These are phyloP conservation scores for Myopa tessellatipennis DNA, from an alignment of 2,888 invertebrate species.

Conservation along the genomic window DNA sequence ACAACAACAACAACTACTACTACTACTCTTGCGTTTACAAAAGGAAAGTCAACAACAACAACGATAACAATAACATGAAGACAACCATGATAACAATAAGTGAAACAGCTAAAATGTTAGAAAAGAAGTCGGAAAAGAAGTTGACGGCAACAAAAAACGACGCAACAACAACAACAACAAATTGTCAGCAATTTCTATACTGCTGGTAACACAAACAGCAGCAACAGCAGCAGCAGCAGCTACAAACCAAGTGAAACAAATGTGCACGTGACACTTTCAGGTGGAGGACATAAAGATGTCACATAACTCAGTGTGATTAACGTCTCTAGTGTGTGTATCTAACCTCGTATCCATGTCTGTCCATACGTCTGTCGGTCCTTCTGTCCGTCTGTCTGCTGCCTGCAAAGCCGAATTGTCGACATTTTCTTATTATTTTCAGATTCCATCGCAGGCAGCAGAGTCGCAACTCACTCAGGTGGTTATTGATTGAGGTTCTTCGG, in stretches of 20 bases:
- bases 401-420: not conserved
- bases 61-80: not conserved
- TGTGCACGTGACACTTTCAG: slow-evolving; percentile 63
- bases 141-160: slow-evolving; percentile 4
- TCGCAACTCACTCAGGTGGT: no score
- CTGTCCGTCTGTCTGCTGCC: slow-evolving; percentile 4
- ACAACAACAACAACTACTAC: slow-evolving; percentile 3
- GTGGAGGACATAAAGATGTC: slow-evolving; percentile 65
- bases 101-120: slow-evolving; percentile 7
- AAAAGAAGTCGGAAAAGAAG: slow-evolving; percentile 25
- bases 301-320: slow-evolving; percentile 69
- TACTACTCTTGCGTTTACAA: not conserved
- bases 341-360: slow-evolving; percentile 52
- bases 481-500: no score
- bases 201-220: slow-evolving; percentile 9
- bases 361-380: slow-evolving; percentile 1
- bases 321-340: slow-evolving; percentile 56
- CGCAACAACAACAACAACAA: slow-evolving; percentile 16
- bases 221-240: slow-evolving; percentile 15
- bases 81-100: not conserved
- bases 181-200: slow-evolving; percentile 1
- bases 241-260: slow-evolving; percentile 53
- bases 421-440: no score
- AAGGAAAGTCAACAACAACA: not conserved
- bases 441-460: no score